Percentiles rank a stretch among this genome's conserved stretches.
Conservation (phyloP, 1,140 invertebrate genomes). For the Drosophila sucinea region DNA sequence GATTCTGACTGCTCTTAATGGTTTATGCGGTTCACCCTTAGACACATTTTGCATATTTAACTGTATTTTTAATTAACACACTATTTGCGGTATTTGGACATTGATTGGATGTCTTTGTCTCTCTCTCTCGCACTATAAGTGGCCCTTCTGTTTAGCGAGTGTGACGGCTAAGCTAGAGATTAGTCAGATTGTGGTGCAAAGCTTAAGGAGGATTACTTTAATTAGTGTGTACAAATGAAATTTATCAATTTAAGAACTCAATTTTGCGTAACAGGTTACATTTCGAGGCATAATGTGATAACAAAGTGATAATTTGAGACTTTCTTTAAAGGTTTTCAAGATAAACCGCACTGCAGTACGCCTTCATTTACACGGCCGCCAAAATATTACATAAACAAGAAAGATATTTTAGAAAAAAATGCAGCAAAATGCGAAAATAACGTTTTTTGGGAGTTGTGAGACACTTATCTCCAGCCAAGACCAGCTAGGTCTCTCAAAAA, state of each 20-base stretch:
- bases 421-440: too few relatives aligned
- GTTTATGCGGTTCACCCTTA: constrained; percentile 27
- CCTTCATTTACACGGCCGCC: too few relatives aligned
- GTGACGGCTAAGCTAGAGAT: background rate
- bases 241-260: background rate
- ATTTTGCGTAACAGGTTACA: too few relatives aligned
- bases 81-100: constrained; percentile 30
- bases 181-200: background rate
- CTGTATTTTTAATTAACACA: constrained; percentile 79
- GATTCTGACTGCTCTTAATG: constrained; percentile 1
- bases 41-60: constrained; percentile 70
- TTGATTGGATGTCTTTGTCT: background rate
- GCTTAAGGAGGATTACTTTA: background rate
- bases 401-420: too few relatives aligned
- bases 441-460: too few relatives aligned
- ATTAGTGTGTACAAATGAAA: background rate
- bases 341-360: too few relatives aligned
- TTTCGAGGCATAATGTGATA: too few relatives aligned
- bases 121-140: background rate
- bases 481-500: too few relatives aligned
- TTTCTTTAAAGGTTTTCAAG: too few relatives aligned
- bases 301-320: too few relatives aligned
- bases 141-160: background rate
- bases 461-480: too few relatives aligned
- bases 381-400: too few relatives aligned